Evolutionary conservation across 2,888 invertebrate species (phyloP).

Genomic region (Bombylius major): DNA sequence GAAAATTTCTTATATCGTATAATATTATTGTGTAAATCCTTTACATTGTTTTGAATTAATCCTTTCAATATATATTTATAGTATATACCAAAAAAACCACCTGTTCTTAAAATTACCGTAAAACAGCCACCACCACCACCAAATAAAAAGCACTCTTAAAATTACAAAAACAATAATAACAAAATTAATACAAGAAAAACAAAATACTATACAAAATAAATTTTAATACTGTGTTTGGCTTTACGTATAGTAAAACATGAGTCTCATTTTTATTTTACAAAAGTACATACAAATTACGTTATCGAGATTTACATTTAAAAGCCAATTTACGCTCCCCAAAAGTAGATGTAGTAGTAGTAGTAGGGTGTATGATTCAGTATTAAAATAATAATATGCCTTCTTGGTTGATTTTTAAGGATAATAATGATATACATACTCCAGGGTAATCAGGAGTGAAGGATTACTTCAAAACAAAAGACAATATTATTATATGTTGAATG

Average conservation of each 20-base stretch:
- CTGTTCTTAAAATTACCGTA: neutral
- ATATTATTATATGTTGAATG: neutral
- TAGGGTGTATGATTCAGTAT: neutral
- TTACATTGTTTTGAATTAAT: slow-evolving; percentile 12
- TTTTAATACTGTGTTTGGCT: no score
- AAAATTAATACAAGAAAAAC: no score
- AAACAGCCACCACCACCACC: no score
- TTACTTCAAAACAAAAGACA: slow-evolving; percentile 11
- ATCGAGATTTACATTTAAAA: slow-evolving; percentile 16
- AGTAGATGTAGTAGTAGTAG: neutral
- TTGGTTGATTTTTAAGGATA: neutral
- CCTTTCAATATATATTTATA: slow-evolving; percentile 13
- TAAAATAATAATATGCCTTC: no score
- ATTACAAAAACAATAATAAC: no score
- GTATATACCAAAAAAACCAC: no score
- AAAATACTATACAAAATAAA: no score
- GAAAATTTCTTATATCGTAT: slow-evolving; percentile 2
- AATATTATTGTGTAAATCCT: slow-evolving; percentile 12
- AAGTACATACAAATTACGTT: slow-evolving; percentile 8
- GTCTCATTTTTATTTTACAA: no score
- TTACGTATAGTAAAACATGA: no score
- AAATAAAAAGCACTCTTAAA: no score
- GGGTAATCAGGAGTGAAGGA: slow-evolving; percentile 11
- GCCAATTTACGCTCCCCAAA: slow-evolving; percentile 12
- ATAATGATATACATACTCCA: slow-evolving; percentile 11